phyloP scores from a whole-genome alignment of 1,140 invertebrate genomes.

The Drosophila miranda region DNA sequence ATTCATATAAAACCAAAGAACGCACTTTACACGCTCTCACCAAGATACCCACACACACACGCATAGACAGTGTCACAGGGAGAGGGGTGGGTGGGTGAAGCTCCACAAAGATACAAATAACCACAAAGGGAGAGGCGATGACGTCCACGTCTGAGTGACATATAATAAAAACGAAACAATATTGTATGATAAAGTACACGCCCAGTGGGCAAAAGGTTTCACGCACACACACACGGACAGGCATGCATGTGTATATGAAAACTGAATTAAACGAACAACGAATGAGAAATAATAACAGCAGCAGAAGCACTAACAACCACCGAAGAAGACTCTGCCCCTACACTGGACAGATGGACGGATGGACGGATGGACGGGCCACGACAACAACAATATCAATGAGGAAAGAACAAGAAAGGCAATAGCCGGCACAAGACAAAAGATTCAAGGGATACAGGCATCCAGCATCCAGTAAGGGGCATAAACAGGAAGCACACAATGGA shows the following conservation, averaged over 20 bases:
- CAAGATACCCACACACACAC: conserved; percentile 15
- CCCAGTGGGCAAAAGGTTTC: conserved; percentile 70
- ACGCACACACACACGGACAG: conserved; percentile 4
- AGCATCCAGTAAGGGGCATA: conserved; percentile 60
- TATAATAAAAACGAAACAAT: conserved; percentile 80
- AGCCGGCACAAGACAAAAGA: conserved; percentile 72
- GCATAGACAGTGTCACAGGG: not conserved
- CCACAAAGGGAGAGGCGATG: conserved; percentile 38
- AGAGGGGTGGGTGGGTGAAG: no score
- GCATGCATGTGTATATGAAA: conserved; percentile 67
- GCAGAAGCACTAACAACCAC: conserved; percentile 20
- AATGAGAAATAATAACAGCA: conserved; percentile 74
- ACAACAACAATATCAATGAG: conserved; percentile 46
- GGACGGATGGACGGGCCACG: no score
- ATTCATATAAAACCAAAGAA: conserved; percentile 80
- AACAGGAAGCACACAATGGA: conserved; percentile 79
- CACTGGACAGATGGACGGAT: no score
- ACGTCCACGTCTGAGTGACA: conserved; percentile 73
- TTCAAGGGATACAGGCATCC: conserved; percentile 41
- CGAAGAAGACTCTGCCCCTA: no score
- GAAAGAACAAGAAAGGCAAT: conserved; percentile 69
- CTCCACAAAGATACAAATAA: conserved; percentile 42
- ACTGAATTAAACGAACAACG: conserved; percentile 80
- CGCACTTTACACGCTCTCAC: conserved; percentile 74
- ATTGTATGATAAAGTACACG: conserved; percentile 81